Evolutionary conservation across 2,888 invertebrate genomes (phyloP), one percentile per base, ranked within the genome.

Genomic region (Drosophila yooni): DNA sequence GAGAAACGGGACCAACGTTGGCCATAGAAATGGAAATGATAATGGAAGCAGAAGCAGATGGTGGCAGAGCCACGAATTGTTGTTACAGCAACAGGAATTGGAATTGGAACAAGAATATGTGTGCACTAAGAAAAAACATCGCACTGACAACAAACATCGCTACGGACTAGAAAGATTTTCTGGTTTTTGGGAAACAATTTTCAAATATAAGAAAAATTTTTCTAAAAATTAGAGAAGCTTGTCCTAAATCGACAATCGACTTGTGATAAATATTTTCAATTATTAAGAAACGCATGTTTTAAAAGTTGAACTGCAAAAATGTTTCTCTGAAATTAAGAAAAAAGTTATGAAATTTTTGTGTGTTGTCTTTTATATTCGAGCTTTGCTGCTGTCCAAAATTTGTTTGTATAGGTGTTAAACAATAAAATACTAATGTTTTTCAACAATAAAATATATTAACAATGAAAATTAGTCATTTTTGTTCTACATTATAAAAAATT

Each of bases 1-100:
- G n/a, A 56, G 66, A 50, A 75, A 70, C 63, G 64, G 79, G 63
- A 63, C 62, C 48, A 65, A 59, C 48, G 43, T 62, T 34, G 65
- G 48, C 70, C 27, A 70, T 80, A 78, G 46, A 61, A 63, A 71
- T 58, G 46, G 21, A 31, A 7, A 40, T 61, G 68, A 57, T 68
- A 68, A 67, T 67, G 54, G n/a, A 15, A 27, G 46, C 18, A 29
- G 27, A 7, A 48, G 25, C 18, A n/a, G 36, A 5, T 33, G 34
- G 4, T 40, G 33, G 18, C 21, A 15, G 13, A 1, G 46, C 21
- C 21, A 21, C 0, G 46, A 8, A 15, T 46, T 25, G 21, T 15
- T 46, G 25, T 15, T 25, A 15, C 13, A 46, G 21, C 8, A 46
- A 27, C 27, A 46, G n/a, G 27, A 58, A 50, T 64, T 34, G 25